Percentiles rank a stretch among this genome's conserved stretches.
Conservation (phyloP, 2,113 vertebrate species). For the Pan troglodytes region NHGRI_mPanTro3-v2.1_pri NC_072410.2:22184501-22185000, state of each 20-base stretch:
- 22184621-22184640: no score
- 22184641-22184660: no score
- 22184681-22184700: no score
- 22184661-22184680: no score
- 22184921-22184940: background rate
- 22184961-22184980: background rate
- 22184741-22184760: background rate
- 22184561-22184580: no score
- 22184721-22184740: background rate
- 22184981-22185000: background rate
- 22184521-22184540: no score
- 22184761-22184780: background rate
- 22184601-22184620: no score
- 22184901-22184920: background rate
- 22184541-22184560: no score
- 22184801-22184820: background rate
- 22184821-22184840: background rate
- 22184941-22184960: background rate
- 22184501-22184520: no score
- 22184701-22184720: background rate
- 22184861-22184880: background rate
- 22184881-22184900: background rate
- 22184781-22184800: background rate
- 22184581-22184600: no score
- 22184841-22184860: background rate